A percentile compares a stretch with the other conserved stretches of the same genome.
These are phyloP conservation scores for Drosophila oshimai DNA, from an alignment of 1,140 invertebrate genomes.

Conservation along the genomic window DNA sequence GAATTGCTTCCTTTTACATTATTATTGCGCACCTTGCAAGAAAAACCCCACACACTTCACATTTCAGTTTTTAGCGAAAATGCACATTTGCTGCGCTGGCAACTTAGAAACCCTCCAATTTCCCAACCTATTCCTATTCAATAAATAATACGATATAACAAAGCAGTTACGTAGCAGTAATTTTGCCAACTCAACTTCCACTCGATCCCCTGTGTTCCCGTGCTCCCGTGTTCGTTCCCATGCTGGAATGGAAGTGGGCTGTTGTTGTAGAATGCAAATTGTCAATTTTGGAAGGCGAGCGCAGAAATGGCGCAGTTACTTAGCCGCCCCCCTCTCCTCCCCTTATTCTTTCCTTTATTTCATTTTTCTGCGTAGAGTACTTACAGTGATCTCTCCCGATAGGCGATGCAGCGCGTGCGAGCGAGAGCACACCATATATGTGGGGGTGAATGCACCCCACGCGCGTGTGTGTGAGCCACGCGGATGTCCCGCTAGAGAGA, in stretches of 20 bases:
- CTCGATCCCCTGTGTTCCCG: background rate
- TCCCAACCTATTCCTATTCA: conserved; percentile 37
- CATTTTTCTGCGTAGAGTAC: background rate
- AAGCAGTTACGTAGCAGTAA: conserved; percentile 21
- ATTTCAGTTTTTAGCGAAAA: conserved; percentile 25
- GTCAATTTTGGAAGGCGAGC: conserved; percentile 8
- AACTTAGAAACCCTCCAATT: conserved; percentile 22
- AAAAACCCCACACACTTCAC: background rate
- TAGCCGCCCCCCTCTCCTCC: background rate
- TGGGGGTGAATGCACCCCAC: conserved; percentile 23
- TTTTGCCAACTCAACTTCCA: conserved; percentile 30
- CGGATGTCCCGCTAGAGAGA: conserved; percentile 30
- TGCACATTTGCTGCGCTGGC: conserved; percentile 30
- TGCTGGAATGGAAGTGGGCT: background rate
- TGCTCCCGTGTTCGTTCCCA: conserved; percentile 11
- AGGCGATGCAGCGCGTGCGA: background rate
- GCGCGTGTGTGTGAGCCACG: background rate
- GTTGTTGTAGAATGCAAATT: conserved; percentile 23
- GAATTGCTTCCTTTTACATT: conserved; percentile 10
- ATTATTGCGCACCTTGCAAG: background rate
- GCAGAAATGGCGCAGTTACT: conserved; percentile 36
- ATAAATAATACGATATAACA: conserved; percentile 20
- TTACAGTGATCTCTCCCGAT: conserved; percentile 20
- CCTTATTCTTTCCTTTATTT: too few species aligned
- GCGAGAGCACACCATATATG: background rate